phyloP scores from a whole-genome alignment of 2,113 vertebrate species.

The Tragelaphus buxtoni region DNA sequence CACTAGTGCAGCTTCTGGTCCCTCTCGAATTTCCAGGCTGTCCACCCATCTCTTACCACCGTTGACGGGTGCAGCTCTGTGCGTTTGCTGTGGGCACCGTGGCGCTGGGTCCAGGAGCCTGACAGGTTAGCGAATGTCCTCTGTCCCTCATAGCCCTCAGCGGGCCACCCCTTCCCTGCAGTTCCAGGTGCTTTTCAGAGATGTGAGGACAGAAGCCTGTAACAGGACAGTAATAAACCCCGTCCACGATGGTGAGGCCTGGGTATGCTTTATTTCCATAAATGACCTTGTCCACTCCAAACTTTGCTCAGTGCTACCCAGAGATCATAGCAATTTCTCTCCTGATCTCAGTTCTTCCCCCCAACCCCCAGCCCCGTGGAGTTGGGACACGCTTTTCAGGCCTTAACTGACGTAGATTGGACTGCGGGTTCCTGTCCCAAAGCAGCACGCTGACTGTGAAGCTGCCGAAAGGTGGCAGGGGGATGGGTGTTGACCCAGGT shows the following conservation, averaged over 20 bases:
- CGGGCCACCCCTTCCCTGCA: fast-evolving
- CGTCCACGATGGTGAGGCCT: fast-evolving
- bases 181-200: not conserved
- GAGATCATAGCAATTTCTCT: not conserved
- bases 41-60: fast-evolving
- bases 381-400: constrained; percentile 35
- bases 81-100: fast-evolving
- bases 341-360: not conserved
- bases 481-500: not conserved
- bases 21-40: fast-evolving
- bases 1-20: fast-evolving
- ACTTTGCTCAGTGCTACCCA: not conserved
- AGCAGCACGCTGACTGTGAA: constrained; percentile 49
- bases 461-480: not conserved
- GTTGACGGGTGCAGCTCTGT: fast-evolving
- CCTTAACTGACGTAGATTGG: constrained; percentile 47
- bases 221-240: not conserved
- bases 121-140: not conserved
- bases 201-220: not conserved
- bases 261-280: not conserved
- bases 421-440: constrained; percentile 28
- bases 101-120: fast-evolving
- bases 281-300: not conserved
- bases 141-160: fast-evolving
- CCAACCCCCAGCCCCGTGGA: not conserved